These are phyloP conservation scores for Limnephilus marmoratus DNA, from an alignment of 2,888 invertebrate genomes.

Conservation along the genomic window DNA sequence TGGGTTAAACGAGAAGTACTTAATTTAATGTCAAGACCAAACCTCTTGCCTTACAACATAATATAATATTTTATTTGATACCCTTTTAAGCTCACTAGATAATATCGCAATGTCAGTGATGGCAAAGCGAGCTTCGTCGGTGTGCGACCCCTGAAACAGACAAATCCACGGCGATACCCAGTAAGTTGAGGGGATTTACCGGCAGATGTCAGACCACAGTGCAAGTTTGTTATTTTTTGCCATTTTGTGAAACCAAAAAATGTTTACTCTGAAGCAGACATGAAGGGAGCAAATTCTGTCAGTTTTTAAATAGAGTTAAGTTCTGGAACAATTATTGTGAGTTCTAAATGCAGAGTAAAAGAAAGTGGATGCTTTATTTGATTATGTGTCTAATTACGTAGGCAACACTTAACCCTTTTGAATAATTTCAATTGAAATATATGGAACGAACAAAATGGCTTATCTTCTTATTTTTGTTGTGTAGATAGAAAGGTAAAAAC, in stretches of 20 bases:
- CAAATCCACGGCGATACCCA: background rate
- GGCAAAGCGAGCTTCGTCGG: background rate
- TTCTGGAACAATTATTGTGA: background rate
- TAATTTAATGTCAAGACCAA: background rate
- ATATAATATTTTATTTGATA: background rate
- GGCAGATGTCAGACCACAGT: background rate
- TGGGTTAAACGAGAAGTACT: background rate
- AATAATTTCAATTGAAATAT: no score
- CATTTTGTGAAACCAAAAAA: background rate
- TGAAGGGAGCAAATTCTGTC: background rate
- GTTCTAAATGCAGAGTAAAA: background rate
- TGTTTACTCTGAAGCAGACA: background rate
- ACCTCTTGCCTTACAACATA: background rate
- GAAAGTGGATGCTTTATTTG: no score
- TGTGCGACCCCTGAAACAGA: background rate
- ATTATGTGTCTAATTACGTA: no score
- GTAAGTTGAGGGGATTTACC: background rate
- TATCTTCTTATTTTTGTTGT: background rate
- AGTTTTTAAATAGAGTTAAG: slow-evolving; percentile 20
- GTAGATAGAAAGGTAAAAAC: background rate
- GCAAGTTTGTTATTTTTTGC: background rate
- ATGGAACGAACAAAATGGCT: background rate
- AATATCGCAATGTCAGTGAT: background rate
- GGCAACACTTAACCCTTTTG: no score
- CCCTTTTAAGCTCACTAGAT: background rate